Evolutionary conservation across 2,888 invertebrate genomes (phyloP).

Genomic region (Eubasilissa splendida): DNA sequence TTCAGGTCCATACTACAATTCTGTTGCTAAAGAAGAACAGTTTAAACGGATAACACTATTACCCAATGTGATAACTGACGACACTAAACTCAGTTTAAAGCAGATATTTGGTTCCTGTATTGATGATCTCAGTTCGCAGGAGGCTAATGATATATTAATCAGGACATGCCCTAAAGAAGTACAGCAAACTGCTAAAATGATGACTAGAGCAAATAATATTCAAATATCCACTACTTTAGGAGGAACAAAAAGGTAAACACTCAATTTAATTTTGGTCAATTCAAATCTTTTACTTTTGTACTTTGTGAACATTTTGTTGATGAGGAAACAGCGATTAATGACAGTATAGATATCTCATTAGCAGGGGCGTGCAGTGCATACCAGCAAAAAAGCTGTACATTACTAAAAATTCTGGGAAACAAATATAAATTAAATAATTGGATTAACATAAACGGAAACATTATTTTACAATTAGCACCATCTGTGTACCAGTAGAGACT

Average conservation of each 20-base stretch:
- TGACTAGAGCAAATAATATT: constrained; percentile 62
- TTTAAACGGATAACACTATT: constrained; percentile 84
- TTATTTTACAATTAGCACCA: no score
- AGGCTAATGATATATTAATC: constrained; percentile 88
- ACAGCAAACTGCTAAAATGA: constrained; percentile 67
- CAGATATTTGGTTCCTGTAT: constrained; percentile 74
- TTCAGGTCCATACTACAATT: constrained; percentile 74
- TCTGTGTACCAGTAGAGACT: no score
- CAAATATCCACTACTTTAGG: constrained; percentile 40
- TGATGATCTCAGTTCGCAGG: constrained; percentile 81
- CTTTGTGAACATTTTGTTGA: no score
- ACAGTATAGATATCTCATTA: no score
- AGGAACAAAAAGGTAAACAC: constrained; percentile 37
- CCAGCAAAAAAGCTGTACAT: no score
- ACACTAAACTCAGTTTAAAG: constrained; percentile 77
- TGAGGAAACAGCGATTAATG: no score
- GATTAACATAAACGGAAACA: no score
- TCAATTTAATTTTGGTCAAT: neutral
- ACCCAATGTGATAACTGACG: constrained; percentile 79
- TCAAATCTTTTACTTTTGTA: no score
- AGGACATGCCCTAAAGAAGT: constrained; percentile 80
- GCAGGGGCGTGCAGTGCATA: no score
- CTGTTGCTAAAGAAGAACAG: constrained; percentile 76
- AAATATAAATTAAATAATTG: no score
- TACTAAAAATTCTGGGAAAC: no score